phyloP scores from a whole-genome alignment of 2,113 vertebrate species.

The Eupsittula cactorum region DNA sequence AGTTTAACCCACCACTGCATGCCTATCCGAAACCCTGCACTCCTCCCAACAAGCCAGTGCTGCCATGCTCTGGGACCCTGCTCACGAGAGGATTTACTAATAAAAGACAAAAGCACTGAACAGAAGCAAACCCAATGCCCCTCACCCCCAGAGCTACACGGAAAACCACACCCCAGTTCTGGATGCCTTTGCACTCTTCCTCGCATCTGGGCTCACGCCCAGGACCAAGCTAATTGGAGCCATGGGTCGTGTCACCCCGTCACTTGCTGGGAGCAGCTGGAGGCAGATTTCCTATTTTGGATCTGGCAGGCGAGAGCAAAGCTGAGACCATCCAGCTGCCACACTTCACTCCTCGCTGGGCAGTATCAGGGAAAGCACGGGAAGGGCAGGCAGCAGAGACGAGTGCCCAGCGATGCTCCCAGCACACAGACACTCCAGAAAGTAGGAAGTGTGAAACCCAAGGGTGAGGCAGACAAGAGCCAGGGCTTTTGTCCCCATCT shows the following conservation, averaged over 20 bases:
- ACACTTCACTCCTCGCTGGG: accelerated
- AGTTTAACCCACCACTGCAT: accelerated
- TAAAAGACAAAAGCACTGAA: neutral
- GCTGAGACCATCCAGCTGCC: neutral
- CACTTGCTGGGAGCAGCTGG: neutral
- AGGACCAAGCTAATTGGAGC: neutral
- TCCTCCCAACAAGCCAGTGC: neutral
- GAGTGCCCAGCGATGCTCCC: accelerated
- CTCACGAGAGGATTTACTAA: neutral
- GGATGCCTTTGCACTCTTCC: neutral
- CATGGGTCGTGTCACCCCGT: neutral
- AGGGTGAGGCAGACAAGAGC: neutral
- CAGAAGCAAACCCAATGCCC: neutral
- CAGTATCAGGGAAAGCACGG: neutral
- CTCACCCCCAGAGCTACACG: neutral
- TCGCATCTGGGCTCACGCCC: neutral
- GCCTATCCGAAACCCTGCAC: neutral
- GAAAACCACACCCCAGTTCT: neutral
- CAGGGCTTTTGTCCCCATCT: neutral
- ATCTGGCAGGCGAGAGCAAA: neutral
- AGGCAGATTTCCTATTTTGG: conserved; percentile 52
- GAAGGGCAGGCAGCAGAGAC: neutral
- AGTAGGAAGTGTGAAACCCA: neutral
- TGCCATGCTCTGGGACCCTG: accelerated
- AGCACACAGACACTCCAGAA: neutral